A percentile compares a stretch with the other conserved stretches of the same genome.
Conservation (phyloP, 2,888 invertebrate genomes). For the Hofmannophila pseudospretella region DNA sequence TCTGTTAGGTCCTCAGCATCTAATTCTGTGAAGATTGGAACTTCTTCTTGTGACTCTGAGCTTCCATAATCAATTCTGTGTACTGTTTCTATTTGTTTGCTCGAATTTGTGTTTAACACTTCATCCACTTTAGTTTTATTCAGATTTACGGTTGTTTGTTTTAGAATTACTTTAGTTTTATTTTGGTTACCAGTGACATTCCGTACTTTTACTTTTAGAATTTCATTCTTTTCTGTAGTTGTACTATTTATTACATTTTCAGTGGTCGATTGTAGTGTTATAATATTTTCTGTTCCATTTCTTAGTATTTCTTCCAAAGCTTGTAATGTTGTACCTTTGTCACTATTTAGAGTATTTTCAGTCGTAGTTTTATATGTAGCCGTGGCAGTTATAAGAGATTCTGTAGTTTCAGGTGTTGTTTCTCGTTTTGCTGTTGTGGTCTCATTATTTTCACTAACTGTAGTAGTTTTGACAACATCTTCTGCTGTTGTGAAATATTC, state of each 20-base stretch:
- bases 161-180: conserved; percentile 1
- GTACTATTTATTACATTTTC: neutral
- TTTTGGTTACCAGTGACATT: conserved; percentile 1
- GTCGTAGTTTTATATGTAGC: conserved; percentile 8
- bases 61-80: conserved; percentile 20
- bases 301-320: too few relatives aligned
- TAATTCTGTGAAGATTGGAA: conserved; percentile 55
- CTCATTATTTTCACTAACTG: conserved; percentile 14
- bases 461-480: conserved; percentile 10
- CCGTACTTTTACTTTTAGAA: neutral
- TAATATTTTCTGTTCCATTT: conserved; percentile 4
- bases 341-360: neutral
- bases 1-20: conserved; percentile 49
- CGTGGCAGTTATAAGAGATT: conserved; percentile 11
- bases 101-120: conserved; percentile 22
- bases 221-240: neutral
- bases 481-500: conserved; percentile 20
- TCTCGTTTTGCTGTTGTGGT: conserved; percentile 9
- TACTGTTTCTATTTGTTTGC: conserved; percentile 16
- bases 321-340: neutral
- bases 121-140: conserved; percentile 14
- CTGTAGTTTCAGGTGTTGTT: conserved; percentile 19
- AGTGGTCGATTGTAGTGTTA: conserved; percentile 7
- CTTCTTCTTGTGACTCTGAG: conserved; percentile 37
- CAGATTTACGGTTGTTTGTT: conserved; percentile 6